Evolutionary conservation across 2,888 invertebrate genomes (phyloP).

Genomic region (Clepsis dumicolana): DNA sequence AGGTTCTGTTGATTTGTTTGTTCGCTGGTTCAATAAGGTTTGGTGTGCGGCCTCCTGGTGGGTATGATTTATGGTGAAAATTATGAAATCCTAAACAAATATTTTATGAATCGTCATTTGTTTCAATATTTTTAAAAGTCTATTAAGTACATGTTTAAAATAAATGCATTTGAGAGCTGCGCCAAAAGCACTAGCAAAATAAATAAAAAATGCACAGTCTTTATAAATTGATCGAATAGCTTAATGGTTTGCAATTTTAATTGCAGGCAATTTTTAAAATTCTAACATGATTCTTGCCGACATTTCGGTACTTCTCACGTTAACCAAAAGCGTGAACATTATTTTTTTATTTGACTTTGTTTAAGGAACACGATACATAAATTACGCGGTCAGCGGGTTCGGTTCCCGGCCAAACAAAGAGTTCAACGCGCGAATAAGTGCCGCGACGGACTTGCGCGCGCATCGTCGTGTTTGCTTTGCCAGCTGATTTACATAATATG

Average conservation of each 20-base stretch:
- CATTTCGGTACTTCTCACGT: not conserved
- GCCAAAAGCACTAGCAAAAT: too few relatives aligned
- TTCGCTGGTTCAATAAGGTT: slow-evolving; percentile 17
- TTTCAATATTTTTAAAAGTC: not conserved
- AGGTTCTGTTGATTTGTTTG: slow-evolving; percentile 38
- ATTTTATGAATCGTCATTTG: too few relatives aligned
- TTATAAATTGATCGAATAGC: too few relatives aligned
- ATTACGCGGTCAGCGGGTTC: slow-evolving; percentile 4
- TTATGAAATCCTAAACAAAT: too few relatives aligned
- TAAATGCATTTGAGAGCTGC: too few relatives aligned
- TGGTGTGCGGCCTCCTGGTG: slow-evolving; percentile 21
- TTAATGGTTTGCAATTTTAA: too few relatives aligned
- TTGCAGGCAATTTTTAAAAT: too few relatives aligned
- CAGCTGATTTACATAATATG: slow-evolving; percentile 23
- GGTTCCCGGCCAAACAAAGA: slow-evolving; percentile 55
- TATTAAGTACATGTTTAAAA: not conserved
- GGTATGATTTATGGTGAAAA: slow-evolving; percentile 23
- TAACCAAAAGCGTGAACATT: not conserved
- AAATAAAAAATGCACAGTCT: not conserved
- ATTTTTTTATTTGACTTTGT: not conserved
- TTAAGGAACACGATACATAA: not conserved
- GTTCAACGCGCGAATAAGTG: slow-evolving; percentile 65
- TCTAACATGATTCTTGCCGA: not conserved
- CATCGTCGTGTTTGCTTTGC: slow-evolving; percentile 26
- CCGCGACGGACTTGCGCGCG: slow-evolving; percentile 20